Evolutionary conservation across 1,140 invertebrate genomes (phyloP).

Genomic region (Nasonia longicornis): DNA sequence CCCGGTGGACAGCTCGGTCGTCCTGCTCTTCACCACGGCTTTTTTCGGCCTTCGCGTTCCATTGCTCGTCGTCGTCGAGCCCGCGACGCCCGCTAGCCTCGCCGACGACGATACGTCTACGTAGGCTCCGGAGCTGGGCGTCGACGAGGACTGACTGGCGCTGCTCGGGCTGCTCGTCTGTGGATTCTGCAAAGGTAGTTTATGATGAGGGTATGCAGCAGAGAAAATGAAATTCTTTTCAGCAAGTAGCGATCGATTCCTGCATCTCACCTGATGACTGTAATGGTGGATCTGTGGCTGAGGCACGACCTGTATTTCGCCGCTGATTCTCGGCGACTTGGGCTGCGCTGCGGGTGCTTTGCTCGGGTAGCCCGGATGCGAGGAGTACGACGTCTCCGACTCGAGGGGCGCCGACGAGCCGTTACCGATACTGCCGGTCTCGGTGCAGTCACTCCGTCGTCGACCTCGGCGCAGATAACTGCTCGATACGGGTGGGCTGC

Average conservation of each 20-base stretch:
- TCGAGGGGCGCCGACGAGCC: slow-evolving; percentile 45
- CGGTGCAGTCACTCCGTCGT: slow-evolving; percentile 42
- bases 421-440: slow-evolving; percentile 45
- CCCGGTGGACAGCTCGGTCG: not conserved
- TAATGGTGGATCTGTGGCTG: not conserved
- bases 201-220: too few species aligned
- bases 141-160: slow-evolving; percentile 33
- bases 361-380: slow-evolving; percentile 46
- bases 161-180: not conserved
- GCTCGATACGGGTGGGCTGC: not conserved
- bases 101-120: slow-evolving; percentile 33
- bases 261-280: slow-evolving; percentile 8
- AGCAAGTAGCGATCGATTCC: not conserved
- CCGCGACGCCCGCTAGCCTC: not conserved
- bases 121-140: slow-evolving; percentile 36
- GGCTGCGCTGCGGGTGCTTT: not conserved
- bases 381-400: slow-evolving; percentile 49
- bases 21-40: not conserved
- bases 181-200: not conserved
- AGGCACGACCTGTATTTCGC: not conserved
- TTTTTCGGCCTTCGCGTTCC: not conserved
- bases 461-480: slow-evolving; percentile 7
- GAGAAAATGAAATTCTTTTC: too few species aligned
- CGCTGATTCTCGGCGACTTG: not conserved
- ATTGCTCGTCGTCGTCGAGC: slow-evolving; percentile 20